Percentiles rank a stretch among this genome's conserved stretches.
phyloP scores from a whole-genome alignment of 2,797 vertebrate genomes.

The Tragopan temminckii region DNA sequence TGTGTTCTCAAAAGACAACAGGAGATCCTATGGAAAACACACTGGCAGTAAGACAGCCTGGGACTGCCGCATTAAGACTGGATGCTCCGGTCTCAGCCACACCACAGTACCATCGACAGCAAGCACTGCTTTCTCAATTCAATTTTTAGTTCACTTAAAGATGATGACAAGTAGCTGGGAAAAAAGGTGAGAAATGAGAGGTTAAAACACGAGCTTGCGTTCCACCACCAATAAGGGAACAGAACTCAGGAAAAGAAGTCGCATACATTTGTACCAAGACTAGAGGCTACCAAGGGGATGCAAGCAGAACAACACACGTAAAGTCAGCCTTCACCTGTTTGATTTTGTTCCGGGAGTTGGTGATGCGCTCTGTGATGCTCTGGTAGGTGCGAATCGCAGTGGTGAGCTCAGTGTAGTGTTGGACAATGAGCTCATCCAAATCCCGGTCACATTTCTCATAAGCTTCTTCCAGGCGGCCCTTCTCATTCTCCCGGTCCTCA shows the following conservation, averaged over 20 bases:
- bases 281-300: accelerated
- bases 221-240: not conserved
- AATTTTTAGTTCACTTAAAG: not conserved
- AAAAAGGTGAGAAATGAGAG: not conserved
- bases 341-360: constrained; percentile 96
- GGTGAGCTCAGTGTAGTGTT: constrained; percentile 97
- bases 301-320: accelerated
- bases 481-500: constrained; percentile 96
- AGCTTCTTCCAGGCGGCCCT: constrained; percentile 94
- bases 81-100: accelerated
- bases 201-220: accelerated
- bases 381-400: constrained; percentile 98
- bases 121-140: not conserved
- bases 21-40: not conserved
- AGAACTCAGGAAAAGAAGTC: not conserved
- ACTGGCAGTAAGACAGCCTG: accelerated
- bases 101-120: not conserved
- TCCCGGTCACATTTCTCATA: constrained; percentile 95
- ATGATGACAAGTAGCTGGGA: not conserved
- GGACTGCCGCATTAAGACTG: accelerated
- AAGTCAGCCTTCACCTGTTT: constrained; percentile 86
- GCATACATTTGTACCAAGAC: not conserved
- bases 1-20: not conserved
- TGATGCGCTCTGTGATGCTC: constrained; percentile 98
- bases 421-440: constrained; percentile 93